A percentile compares a stretch with the other conserved stretches of the same genome.
Conservation (phyloP, 2,113 vertebrate genomes). For the Notothenia coriiceps region DNA sequence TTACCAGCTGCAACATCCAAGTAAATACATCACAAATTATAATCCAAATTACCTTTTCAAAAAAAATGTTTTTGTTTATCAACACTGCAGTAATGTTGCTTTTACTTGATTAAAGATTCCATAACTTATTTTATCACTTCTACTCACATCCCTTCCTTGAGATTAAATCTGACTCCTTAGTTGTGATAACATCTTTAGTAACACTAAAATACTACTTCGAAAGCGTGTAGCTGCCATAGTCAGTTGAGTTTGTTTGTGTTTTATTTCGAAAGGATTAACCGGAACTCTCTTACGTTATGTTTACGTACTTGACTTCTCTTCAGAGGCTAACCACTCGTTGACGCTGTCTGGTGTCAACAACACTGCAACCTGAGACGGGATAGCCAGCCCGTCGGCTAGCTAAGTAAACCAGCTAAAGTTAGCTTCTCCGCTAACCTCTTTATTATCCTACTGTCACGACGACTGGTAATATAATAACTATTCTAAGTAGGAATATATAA, state of each 20-base stretch:
- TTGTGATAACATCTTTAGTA: no score
- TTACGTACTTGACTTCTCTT: rapidly evolving
- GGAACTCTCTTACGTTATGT: not conserved
- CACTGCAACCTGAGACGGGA: slow-evolving; percentile 79
- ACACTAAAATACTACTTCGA: no score
- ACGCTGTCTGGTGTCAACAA: slow-evolving; percentile 73
- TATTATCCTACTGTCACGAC: slow-evolving; percentile 20
- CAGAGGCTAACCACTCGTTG: slow-evolving; percentile 29
- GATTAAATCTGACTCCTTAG: not conserved
- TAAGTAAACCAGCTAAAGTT: slow-evolving; percentile 67
- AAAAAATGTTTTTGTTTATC: no score
- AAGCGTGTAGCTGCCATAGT: no score
- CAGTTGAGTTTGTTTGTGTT: not conserved
- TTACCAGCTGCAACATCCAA: no score
- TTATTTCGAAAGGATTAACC: slow-evolving; percentile 50
- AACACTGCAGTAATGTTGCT: no score
- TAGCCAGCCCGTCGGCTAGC: slow-evolving; percentile 57
- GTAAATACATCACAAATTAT: no score
- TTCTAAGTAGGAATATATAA: not conserved
- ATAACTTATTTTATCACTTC: no score
- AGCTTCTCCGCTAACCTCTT: slow-evolving; percentile 41
- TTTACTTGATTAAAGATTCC: no score
- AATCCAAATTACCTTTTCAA: no score
- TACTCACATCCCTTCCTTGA: no score
- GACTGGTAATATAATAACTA: not conserved